phyloP scores from a whole-genome alignment of 1,140 invertebrate species.

The Pentalonia nigronervosa region DNA sequence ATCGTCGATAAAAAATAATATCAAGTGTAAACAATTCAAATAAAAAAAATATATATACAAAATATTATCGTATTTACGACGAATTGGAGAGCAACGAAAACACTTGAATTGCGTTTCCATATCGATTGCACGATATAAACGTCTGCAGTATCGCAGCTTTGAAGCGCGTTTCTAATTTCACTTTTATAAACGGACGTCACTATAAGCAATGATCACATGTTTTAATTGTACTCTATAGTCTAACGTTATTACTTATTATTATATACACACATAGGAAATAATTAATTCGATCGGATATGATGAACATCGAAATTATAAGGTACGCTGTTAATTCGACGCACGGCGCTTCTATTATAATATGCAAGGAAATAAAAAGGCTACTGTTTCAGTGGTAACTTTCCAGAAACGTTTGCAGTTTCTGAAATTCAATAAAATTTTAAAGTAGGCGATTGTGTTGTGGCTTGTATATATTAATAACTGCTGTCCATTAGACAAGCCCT shows the following conservation, averaged over 20 bases:
- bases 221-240: background rate
- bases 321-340: background rate
- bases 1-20: background rate
- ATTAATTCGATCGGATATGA: background rate
- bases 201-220: background rate
- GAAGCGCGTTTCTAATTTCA: background rate
- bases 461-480: no score
- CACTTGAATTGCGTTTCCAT: background rate
- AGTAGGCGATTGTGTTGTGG: no score
- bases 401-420: background rate
- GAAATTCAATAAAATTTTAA: background rate
- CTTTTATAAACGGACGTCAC: conserved; percentile 20
- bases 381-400: background rate
- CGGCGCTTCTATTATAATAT: background rate
- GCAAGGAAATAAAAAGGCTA: background rate
- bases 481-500: background rate
- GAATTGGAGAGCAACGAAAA: background rate
- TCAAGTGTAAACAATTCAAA: background rate
- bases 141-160: background rate
- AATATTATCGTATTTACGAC: background rate
- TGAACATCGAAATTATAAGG: background rate
- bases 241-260: background rate
- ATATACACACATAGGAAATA: background rate
- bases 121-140: background rate
- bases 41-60: background rate